Evolutionary conservation across 2,888 invertebrate genomes (phyloP).

Genomic region (Alitta virens): DNA sequence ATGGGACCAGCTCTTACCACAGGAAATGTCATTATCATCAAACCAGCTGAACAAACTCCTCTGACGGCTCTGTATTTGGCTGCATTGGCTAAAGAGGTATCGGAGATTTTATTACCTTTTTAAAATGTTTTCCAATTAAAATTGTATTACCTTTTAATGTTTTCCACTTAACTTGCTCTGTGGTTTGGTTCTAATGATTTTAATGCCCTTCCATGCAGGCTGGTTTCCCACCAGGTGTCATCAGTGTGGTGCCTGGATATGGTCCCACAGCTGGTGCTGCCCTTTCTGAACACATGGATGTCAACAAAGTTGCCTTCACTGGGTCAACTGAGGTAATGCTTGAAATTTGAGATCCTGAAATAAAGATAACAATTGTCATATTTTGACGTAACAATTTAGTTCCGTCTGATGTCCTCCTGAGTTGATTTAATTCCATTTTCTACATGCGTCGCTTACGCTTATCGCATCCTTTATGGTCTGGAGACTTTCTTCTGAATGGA

Average conservation of each 20-base stretch:
- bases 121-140: no score
- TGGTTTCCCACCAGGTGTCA: conserved; percentile 55
- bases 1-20: conserved; percentile 55
- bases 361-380: no score
- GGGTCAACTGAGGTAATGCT: conserved; percentile 54
- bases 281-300: conserved; percentile 47
- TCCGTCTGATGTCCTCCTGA: no score
- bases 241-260: conserved; percentile 57
- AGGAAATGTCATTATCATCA: conserved; percentile 55
- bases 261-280: conserved; percentile 57
- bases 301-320: conserved; percentile 56
- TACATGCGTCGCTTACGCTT: no score
- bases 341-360: no score
- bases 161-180: no score
- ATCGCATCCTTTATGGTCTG: no score
- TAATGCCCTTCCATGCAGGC: conserved; percentile 32
- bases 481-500: no score
- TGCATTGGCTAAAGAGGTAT: conserved; percentile 49
- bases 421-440: no score
- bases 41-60: conserved; percentile 58
- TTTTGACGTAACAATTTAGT: no score
- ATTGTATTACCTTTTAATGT: no score
- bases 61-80: conserved; percentile 54
- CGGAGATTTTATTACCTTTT: background rate
- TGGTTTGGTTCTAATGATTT: no score